Conservation (phyloP, 2,113 vertebrate species). For the Tyto alba region DNA sequence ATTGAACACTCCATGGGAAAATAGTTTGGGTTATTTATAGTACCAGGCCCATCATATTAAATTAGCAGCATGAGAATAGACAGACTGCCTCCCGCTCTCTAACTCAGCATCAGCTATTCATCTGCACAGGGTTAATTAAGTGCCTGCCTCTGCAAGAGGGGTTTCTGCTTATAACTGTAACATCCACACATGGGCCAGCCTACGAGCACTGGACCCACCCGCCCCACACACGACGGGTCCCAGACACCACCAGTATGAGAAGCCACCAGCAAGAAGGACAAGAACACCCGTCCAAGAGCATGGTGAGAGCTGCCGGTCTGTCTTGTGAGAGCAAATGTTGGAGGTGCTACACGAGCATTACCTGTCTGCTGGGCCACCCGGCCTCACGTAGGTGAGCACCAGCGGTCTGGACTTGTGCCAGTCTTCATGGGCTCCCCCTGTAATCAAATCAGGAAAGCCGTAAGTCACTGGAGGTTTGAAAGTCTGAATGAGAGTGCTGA, state of each 20-base stretch:
- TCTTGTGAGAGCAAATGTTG: neutral
- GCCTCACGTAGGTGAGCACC: slow-evolving; percentile 88
- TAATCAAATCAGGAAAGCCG: neutral
- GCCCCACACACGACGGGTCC: neutral
- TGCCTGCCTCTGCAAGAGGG: neutral
- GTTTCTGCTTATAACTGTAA: neutral
- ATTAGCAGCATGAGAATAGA: neutral
- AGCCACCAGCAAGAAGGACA: neutral
- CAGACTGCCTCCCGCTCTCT: neutral
- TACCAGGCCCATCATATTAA: neutral
- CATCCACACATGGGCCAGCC: neutral
- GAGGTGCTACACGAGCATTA: slow-evolving; percentile 23
- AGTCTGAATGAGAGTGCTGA: neutral
- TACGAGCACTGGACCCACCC: fast-evolving
- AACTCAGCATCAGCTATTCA: neutral
- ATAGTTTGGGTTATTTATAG: slow-evolving; percentile 16
- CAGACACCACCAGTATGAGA: neutral
- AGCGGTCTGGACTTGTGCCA: slow-evolving; percentile 91
- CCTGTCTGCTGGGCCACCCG: slow-evolving; percentile 95
- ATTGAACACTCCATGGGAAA: neutral
- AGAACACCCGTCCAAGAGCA: neutral
- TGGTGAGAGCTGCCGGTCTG: neutral
- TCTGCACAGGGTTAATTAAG: neutral
- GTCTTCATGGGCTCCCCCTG: slow-evolving; percentile 95
- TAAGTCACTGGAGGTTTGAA: neutral